Base-by-base conservation (phyloP, 2,113 vertebrate genomes). In the Muscicapa adusta region DNA sequence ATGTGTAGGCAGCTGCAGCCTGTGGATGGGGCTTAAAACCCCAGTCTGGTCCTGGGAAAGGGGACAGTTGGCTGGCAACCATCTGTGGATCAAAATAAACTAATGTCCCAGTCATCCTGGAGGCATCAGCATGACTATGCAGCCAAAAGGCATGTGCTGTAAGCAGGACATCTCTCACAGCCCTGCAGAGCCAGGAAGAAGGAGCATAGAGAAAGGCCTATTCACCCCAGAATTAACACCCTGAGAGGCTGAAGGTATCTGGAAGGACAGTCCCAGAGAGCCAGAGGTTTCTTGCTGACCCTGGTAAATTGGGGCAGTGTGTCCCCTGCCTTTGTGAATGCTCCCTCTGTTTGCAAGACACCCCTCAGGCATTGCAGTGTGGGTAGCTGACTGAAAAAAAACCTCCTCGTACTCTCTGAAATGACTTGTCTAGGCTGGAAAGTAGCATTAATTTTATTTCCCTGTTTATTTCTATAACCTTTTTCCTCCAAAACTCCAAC, bases 1-100 rank as follows among this genome's bases (percentile, higher is more conserved):
- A 29, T 47, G 10, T 58, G 8, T 42, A 54, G 56, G 20, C 38
- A 84, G 47, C 43, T 6, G 4, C 56, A 67, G 61, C 6, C 54
- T 56, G 9, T 57, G 45, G 51, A 58, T 68, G 56, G 17, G 31
- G 11, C 68, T 83, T 76, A 48, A 80, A 84, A 47, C 2, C 22
- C 23, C 0, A 0, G 18, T 50, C 28, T 81, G n/a, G 18, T 26
- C 23, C 9, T 5, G 4, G 5, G 28, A 73, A 15, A 45, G 22
- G 6, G 61, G 11, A 57, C 8, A 61, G 24, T 6, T 88, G 57
- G 33, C 26, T 91, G 57, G 29, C 34, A 75, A 9, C 18, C 45
- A 60, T 26, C 8, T 57, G 7, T 25, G 29, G 15, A 36, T 79
- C 71, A 87, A 33, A 87, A 87, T 68, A 45, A 82, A 71, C 3